A percentile compares a stretch with the other conserved stretches of the same genome.
Conservation (phyloP, 1,140 invertebrate species). For the Bactericera cockerelli region DNA sequence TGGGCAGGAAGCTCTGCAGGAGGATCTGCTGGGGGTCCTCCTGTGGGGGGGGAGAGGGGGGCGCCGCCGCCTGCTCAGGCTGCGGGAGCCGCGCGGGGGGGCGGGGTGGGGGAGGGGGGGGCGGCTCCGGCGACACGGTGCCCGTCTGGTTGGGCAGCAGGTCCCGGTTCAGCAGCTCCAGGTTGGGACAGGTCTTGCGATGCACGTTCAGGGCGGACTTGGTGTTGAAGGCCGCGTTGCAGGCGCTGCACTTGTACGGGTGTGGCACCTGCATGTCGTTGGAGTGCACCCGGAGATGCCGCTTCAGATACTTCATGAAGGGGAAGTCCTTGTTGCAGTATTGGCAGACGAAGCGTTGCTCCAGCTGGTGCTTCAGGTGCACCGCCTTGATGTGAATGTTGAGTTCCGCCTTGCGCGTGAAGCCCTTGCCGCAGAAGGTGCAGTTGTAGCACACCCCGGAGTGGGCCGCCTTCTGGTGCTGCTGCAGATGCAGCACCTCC, state of each 20-base stretch:
- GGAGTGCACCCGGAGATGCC: background rate
- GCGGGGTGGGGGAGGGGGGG: background rate
- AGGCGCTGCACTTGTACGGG: background rate
- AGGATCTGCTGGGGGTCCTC: background rate
- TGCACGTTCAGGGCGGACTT: background rate
- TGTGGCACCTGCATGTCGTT: background rate
- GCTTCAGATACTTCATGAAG: conserved; percentile 3
- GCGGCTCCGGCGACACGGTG: background rate
- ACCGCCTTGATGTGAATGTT: conserved; percentile 4
- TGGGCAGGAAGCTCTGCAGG: background rate
- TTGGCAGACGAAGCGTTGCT: background rate
- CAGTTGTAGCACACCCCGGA: background rate
- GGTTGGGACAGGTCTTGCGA: conserved; percentile 1
- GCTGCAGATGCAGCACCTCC: background rate
- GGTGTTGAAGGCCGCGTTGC: background rate
- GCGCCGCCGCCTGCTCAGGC: too few species aligned
- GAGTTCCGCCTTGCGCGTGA: conserved; percentile 4
- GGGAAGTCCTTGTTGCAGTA: conserved; percentile 1
- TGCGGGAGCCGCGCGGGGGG: background rate
- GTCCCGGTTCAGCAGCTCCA: background rate
- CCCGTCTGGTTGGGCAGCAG: background rate
- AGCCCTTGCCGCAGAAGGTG: background rate
- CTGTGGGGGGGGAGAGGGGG: background rate
- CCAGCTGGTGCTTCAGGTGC: background rate
- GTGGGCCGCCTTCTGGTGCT: background rate